Percentiles rank a stretch among this genome's conserved stretches.
These are phyloP conservation scores for Streptopelia turtur DNA, from an alignment of 2,797 vertebrate genomes.

Conservation along the genomic window DNA sequence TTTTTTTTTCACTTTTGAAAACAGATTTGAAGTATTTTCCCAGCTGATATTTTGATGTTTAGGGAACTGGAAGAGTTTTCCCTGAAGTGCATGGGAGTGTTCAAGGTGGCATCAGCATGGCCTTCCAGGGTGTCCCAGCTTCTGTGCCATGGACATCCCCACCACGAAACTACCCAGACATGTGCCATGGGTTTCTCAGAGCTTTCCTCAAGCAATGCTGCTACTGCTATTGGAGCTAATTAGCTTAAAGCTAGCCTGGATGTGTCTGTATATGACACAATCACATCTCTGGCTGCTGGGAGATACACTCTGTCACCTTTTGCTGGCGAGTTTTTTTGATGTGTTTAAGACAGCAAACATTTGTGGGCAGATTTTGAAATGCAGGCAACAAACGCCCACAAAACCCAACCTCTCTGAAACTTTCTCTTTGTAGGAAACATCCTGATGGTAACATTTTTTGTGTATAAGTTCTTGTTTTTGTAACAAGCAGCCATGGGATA, in stretches of 20 bases:
- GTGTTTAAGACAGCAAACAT: conserved; percentile 36
- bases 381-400: neutral
- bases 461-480: neutral
- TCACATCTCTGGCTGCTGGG: conserved; percentile 7
- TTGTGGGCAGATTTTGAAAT: conserved; percentile 29
- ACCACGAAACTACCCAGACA: neutral
- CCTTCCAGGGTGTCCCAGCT: neutral
- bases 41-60: neutral
- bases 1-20: neutral
- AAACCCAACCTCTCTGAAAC: neutral
- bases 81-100: neutral
- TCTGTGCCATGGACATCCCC: neutral
- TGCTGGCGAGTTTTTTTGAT: neutral
- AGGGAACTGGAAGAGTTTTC: neutral
- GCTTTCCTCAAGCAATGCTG: neutral
- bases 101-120: neutral
- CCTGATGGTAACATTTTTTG: neutral
- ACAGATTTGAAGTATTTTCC: neutral
- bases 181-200: neutral
- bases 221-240: neutral
- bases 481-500: neutral
- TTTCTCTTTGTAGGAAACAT: neutral
- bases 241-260: neutral
- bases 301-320: neutral
- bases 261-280: neutral